Base-by-base conservation (phyloP, 2,888 invertebrate species). In the Euphydryas editha region DNA sequence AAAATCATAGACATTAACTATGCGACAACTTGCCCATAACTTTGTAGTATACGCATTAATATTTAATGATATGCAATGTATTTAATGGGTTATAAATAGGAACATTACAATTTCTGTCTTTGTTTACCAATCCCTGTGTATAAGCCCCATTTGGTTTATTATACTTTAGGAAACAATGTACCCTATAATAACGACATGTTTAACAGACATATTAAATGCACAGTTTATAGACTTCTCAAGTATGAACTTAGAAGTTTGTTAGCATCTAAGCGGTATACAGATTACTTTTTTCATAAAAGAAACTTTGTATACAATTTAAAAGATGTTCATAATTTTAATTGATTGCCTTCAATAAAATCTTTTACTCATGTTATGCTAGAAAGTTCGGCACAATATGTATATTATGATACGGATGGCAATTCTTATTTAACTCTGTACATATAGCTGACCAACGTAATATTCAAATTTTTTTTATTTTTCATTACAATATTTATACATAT, bases 1-100 rank as follows among this genome's bases (percentile, higher is more conserved):
- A 69, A 69, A 67, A 61, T 60, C 46, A 55, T 44, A 64, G 67
- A 67, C 59, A 46, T 66, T 60, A 47, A 64, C 55, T 46, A 36
- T 36, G 51, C 42, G 30, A 58, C 49, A 44, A 63, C 42, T 61
- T n/a, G 59, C 17, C 18, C 36, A 36, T 54, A 54, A 54, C 44
- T 64, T 62, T 51, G 51, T 42, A 11, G 51, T 65, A 55, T 62
- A 57, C 36, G 21, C 58, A 54, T 59, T 63, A 54, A 49, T 24
- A 24, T 63, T 63, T 58, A 58, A 51, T 54, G 49, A 47, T 49
- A 63, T 62, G 55, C 55, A 56, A 24, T 55, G 55, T 51, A 8
- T 47, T 47, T 51, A 51, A 51, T 24, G 24, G 51, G 15, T 51
- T 51, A 51, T 51, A 51, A 51, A 59, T 59, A 49, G 49, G 37